Conservation (phyloP, 2,113 vertebrate species). For the Reinhardtius hippoglossoides region DNA sequence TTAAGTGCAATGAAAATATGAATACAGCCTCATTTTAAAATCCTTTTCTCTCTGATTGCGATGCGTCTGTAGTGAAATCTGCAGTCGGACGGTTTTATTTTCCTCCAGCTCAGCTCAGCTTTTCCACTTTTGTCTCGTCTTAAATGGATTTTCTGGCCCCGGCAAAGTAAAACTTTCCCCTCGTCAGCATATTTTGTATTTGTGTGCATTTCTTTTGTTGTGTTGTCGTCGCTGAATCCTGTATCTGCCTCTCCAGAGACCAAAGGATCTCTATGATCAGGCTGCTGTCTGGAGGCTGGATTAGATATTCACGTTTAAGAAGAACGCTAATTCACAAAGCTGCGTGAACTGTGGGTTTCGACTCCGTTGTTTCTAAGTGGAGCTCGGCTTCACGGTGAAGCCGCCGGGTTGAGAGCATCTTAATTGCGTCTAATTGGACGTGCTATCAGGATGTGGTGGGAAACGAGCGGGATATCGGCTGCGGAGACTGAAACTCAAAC, state of each 20-base stretch:
- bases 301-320: neutral
- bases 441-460: neutral
- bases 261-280: neutral
- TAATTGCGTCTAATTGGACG: slow-evolving; percentile 11
- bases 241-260: neutral
- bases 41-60: too few species aligned
- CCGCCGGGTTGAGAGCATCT: neutral
- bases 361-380: neutral
- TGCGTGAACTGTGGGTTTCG: neutral
- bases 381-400: neutral
- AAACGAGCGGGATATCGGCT: neutral
- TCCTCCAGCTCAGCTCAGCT: neutral
- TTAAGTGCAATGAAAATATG: neutral
- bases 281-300: neutral
- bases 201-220: neutral
- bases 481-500: slow-evolving; percentile 15
- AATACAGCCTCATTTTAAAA: neutral
- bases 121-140: slow-evolving; percentile 1
- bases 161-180: neutral
- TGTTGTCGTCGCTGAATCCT: neutral
- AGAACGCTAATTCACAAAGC: neutral
- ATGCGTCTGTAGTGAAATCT: too few species aligned
- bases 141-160: neutral
- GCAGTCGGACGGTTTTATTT: slow-evolving; percentile 4
- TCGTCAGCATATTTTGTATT: neutral